Conservation (phyloP, 2,113 vertebrate genomes). For the Aspidoscelis tigris region DNA sequence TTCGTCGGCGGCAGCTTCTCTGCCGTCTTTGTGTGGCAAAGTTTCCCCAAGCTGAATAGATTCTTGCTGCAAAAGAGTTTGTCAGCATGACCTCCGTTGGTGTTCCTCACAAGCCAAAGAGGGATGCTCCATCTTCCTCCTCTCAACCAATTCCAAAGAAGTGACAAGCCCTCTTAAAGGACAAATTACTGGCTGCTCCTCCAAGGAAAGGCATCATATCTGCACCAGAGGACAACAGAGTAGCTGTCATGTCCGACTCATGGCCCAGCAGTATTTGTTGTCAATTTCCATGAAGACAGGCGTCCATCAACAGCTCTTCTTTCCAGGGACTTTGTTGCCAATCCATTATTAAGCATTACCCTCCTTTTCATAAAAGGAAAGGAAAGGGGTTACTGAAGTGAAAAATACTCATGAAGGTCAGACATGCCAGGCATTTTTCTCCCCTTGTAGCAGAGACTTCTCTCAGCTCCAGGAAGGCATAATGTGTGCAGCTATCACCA, state of each 20-base stretch:
- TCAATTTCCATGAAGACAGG: conserved; percentile 29
- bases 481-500: not conserved
- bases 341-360: conserved; percentile 22
- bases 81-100: not conserved
- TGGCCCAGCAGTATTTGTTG: not conserved
- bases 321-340: not conserved
- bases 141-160: not conserved
- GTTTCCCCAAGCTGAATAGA: not conserved
- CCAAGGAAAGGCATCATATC: conserved; percentile 23
- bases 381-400: not conserved
- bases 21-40: not conserved
- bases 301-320: conserved; percentile 6
- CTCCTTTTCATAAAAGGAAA: not conserved
- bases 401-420: not conserved
- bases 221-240: conserved; percentile 32
- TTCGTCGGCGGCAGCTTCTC: not conserved
- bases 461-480: not conserved
- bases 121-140: conserved; percentile 11
- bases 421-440: too few relatives aligned
- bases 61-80: not conserved
- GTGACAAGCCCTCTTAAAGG: conserved; percentile 29
- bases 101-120: not conserved
- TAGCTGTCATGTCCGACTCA: conserved; percentile 14
- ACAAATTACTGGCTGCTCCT: conserved; percentile 18
- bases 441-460: not conserved